These are phyloP conservation scores for Lophotriccus pileatus DNA, from an alignment of 2,797 vertebrate species.

Conservation along the genomic window DNA sequence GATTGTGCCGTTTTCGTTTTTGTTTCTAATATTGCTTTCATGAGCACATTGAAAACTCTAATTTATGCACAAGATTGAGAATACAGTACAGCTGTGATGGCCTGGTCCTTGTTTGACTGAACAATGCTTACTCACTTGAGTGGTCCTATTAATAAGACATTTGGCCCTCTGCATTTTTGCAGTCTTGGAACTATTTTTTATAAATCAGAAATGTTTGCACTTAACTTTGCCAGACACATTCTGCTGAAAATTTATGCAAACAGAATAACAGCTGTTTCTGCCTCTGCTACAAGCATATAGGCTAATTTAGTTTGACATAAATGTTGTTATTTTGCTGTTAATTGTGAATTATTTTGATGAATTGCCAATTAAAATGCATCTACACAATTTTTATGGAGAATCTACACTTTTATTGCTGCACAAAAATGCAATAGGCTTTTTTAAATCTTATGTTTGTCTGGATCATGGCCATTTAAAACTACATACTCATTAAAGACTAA, in stretches of 20 bases:
- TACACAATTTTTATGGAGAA: conserved; percentile 29
- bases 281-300: conserved; percentile 18
- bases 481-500: conserved; percentile 14
- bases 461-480: conserved; percentile 9
- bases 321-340: conserved; percentile 15
- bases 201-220: neutral
- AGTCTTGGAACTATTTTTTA: conserved; percentile 8
- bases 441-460: neutral
- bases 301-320: conserved; percentile 52
- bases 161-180: conserved; percentile 5
- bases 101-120: neutral
- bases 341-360: conserved; percentile 57
- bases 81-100: neutral
- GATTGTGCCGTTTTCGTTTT: neutral
- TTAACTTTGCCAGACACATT: conserved; percentile 45
- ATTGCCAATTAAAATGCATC: conserved; percentile 22
- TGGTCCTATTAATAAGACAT: neutral
- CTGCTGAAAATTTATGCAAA: conserved; percentile 33
- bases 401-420: neutral
- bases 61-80: neutral
- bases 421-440: neutral
- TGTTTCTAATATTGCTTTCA: neutral
- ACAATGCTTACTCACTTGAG: neutral
- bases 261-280: conserved; percentile 53
- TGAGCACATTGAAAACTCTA: neutral